Percentiles rank a stretch among this genome's conserved stretches.
Evolutionary conservation across 2,113 vertebrate genomes (phyloP).

Genomic region (Petroica traversi): DNA sequence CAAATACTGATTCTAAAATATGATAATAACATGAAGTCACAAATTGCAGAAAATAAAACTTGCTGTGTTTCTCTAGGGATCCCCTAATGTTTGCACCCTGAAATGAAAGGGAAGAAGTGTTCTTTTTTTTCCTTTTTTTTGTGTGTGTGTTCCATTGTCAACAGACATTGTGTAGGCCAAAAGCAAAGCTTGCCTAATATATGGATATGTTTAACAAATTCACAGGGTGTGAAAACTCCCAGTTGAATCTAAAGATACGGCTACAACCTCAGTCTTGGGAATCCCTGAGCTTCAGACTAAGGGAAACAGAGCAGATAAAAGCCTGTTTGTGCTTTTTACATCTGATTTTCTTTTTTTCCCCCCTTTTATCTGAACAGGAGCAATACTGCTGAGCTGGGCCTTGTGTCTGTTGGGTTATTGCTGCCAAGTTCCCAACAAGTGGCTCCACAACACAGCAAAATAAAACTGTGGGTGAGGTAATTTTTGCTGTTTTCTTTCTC

Average conservation of each 20-base stretch:
- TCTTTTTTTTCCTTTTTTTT: neutral
- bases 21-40: neutral
- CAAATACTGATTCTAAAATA: neutral
- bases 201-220: neutral
- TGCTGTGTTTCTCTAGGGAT: neutral
- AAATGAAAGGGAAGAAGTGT: neutral
- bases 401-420: neutral
- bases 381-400: neutral
- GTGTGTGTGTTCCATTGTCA: neutral
- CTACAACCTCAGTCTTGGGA: neutral
- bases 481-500: neutral
- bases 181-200: neutral
- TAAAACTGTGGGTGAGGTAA: neutral
- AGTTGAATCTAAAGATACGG: neutral
- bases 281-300: neutral
- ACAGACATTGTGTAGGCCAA: neutral
- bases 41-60: neutral
- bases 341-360: neutral
- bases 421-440: neutral
- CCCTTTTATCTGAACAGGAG: neutral
- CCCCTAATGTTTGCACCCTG: neutral
- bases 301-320: neutral
- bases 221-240: neutral
- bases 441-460: neutral
- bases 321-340: neutral